phyloP scores from a whole-genome alignment of 2,888 invertebrate genomes.

The Euspilapteryx auroguttella region DNA sequence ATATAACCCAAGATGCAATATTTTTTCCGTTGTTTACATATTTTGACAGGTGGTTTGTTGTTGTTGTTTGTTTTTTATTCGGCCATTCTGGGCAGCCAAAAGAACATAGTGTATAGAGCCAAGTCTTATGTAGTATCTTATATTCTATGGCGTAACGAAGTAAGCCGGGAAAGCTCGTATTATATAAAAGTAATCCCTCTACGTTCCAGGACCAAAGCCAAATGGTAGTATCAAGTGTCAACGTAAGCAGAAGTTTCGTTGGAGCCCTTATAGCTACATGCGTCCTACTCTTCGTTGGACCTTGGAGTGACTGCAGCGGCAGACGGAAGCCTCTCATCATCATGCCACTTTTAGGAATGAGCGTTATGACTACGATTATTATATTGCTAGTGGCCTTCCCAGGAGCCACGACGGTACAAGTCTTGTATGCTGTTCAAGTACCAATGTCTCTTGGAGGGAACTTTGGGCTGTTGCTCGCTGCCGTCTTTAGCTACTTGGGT shows the following conservation, averaged over 20 bases:
- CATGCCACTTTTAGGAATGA: constrained; percentile 57
- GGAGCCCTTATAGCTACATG: constrained; percentile 62
- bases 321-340: constrained; percentile 60
- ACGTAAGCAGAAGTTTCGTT: constrained; percentile 60
- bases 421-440: constrained; percentile 47
- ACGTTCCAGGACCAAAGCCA: constrained; percentile 47
- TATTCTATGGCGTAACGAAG: too few relatives aligned
- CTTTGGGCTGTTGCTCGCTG: constrained; percentile 72
- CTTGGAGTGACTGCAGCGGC: constrained; percentile 66
- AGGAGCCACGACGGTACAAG: constrained; percentile 37
- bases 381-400: constrained; percentile 42
- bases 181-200: background rate
- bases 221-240: constrained; percentile 66
- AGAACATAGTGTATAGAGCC: too few relatives aligned
- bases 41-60: too few relatives aligned
- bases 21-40: too few relatives aligned
- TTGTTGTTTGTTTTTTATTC: too few relatives aligned
- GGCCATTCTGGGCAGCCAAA: too few relatives aligned
- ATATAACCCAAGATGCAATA: too few relatives aligned
- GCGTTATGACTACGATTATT: constrained; percentile 43
- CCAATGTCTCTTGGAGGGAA: constrained; percentile 73
- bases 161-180: too few relatives aligned
- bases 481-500: constrained; percentile 76
- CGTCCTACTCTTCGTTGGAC: constrained; percentile 60
- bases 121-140: too few relatives aligned